Percentiles rank a stretch among this genome's conserved stretches.
Conservation (phyloP, 1,140 invertebrate genomes). For the Listronotus bonariensis region DNA sequence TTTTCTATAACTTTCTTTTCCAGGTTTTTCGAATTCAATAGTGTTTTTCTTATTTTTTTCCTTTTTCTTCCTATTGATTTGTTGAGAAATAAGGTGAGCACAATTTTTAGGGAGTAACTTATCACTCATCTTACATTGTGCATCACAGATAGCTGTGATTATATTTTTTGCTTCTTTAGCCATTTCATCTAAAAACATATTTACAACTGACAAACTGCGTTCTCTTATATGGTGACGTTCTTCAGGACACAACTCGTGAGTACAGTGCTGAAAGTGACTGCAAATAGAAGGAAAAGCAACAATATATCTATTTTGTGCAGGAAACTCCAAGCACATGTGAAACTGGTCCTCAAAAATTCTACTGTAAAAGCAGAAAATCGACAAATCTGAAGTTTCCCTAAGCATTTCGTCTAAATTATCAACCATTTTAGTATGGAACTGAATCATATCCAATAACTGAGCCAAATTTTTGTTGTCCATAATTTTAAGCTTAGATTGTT, state of each 20-base stretch:
- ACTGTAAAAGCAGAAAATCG: conserved; percentile 96
- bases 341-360: conserved; percentile 98
- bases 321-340: conserved; percentile 98
- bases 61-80: conserved; percentile 89
- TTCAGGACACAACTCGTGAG: conserved; percentile 97
- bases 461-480: conserved; percentile 88
- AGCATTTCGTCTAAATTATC: conserved; percentile 98
- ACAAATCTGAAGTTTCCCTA: conserved; percentile 95
- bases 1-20: conserved; percentile 92
- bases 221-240: conserved; percentile 96
- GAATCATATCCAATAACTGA: conserved; percentile 90
- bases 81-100: conserved; percentile 83
- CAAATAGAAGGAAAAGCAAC: conserved; percentile 98
- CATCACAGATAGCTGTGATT: conserved; percentile 97
- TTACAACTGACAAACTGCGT: conserved; percentile 93
- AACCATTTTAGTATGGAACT: conserved; percentile 98
- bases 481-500: conserved; percentile 80
- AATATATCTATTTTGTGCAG: conserved; percentile 96
- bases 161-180: conserved; percentile 99
- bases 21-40: conserved; percentile 85
- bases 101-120: conserved; percentile 94
- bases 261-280: conserved; percentile 96
- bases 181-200: conserved; percentile 98
- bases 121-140: conserved; percentile 93
- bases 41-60: conserved; percentile 87